Percentiles rank a stretch among this genome's conserved stretches.
Conservation (phyloP, 2,113 vertebrate genomes). For the Pseudorasbora parva region DNA sequence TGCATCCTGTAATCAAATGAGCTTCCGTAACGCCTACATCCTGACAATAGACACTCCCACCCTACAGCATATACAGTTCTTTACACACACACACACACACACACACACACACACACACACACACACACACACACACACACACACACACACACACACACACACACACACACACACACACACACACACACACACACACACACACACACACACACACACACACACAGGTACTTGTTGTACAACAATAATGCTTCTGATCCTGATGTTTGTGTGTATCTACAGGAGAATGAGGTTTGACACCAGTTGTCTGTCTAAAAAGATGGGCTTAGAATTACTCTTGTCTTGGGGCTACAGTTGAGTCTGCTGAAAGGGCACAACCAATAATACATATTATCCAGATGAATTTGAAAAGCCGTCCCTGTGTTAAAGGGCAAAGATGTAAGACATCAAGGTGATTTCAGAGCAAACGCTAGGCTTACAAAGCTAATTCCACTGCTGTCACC, state of each 20-base stretch:
- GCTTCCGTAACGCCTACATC: not conserved
- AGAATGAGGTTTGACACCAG: constrained; percentile 23
- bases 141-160: not conserved
- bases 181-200: not conserved
- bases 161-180: not conserved
- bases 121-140: not conserved
- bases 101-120: not conserved
- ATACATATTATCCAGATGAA: not conserved
- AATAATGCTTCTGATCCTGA: constrained; percentile 39
- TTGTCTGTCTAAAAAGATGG: constrained; percentile 38
- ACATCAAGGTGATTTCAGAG: not conserved
- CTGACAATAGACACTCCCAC: not conserved
- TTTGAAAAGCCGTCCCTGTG: not conserved
- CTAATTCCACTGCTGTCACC: not conserved
- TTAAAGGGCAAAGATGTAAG: not conserved
- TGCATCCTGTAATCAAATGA: not conserved
- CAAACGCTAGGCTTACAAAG: not conserved
- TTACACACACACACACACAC: not conserved
- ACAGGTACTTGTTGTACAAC: not conserved
- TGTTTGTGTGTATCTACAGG: constrained; percentile 31
- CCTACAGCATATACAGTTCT: not conserved
- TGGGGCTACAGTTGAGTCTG: constrained; percentile 3
- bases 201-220: not conserved
- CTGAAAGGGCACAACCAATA: not conserved
- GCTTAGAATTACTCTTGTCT: constrained; percentile 15